Evolutionary conservation across 2,113 vertebrate genomes (phyloP).

Genomic region (Anarhynchus alexandrinus): DNA sequence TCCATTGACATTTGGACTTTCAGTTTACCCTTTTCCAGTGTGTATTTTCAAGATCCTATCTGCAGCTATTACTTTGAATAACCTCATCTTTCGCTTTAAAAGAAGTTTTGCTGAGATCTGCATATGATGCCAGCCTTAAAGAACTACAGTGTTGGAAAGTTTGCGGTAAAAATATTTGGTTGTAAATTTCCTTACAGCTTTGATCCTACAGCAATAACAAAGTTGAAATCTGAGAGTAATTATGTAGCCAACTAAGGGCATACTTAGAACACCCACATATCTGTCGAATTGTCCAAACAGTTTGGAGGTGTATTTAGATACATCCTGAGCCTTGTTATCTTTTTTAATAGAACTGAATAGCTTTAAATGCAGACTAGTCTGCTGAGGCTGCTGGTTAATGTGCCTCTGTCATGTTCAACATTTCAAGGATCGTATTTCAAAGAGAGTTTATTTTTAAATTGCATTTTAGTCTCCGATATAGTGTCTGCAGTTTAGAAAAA

Average conservation of each 20-base stretch:
- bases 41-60: background rate
- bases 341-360: background rate
- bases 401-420: slow-evolving; percentile 22
- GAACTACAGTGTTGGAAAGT: background rate
- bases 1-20: background rate
- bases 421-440: slow-evolving; percentile 41
- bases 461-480: background rate
- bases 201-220: background rate
- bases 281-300: background rate
- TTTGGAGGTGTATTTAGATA: background rate
- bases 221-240: background rate
- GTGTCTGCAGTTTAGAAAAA: background rate
- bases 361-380: slow-evolving; percentile 8
- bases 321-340: background rate
- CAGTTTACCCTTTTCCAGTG: background rate
- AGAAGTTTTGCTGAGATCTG: background rate
- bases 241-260: background rate
- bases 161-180: background rate
- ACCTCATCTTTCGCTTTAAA: background rate
- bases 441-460: slow-evolving; percentile 46
- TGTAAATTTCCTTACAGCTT: background rate
- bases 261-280: background rate
- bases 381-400: background rate
- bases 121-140: background rate
- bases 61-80: background rate